phyloP scores from a whole-genome alignment of 2,113 vertebrate species.

The Xiphophorus hellerii region DNA sequence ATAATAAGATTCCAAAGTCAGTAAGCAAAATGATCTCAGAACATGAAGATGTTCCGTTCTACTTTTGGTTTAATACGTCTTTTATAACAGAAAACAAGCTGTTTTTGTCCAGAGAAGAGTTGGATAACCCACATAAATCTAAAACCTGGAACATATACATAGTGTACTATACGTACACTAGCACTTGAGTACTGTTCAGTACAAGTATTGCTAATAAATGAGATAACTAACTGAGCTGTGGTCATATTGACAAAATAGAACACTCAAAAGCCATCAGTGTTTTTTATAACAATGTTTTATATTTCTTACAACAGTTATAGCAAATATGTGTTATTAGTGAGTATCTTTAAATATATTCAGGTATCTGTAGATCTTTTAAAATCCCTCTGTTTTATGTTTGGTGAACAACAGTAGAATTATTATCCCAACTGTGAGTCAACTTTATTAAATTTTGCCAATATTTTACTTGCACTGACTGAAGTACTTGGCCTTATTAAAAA shows the following conservation, averaged over 20 bases:
- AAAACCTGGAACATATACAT: too few relatives aligned
- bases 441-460: background rate
- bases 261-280: background rate
- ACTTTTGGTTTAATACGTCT: too few relatives aligned
- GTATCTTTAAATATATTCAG: background rate
- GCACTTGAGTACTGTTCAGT: background rate
- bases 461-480: background rate
- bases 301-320: background rate
- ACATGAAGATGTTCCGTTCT: too few relatives aligned
- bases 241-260: background rate
- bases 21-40: background rate
- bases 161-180: background rate
- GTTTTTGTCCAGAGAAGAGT: too few relatives aligned
- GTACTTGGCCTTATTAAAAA: background rate
- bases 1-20: background rate
- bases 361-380: background rate
- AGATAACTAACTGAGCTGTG: background rate
- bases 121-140: too few relatives aligned
- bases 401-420: background rate
- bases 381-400: background rate
- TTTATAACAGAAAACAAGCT: too few relatives aligned
- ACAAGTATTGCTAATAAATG: background rate
- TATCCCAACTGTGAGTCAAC: background rate
- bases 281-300: background rate
- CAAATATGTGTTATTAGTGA: background rate